These are phyloP conservation scores for Neoniphon sammara DNA, from an alignment of 2,797 vertebrate species.

Conservation along the genomic window DNA sequence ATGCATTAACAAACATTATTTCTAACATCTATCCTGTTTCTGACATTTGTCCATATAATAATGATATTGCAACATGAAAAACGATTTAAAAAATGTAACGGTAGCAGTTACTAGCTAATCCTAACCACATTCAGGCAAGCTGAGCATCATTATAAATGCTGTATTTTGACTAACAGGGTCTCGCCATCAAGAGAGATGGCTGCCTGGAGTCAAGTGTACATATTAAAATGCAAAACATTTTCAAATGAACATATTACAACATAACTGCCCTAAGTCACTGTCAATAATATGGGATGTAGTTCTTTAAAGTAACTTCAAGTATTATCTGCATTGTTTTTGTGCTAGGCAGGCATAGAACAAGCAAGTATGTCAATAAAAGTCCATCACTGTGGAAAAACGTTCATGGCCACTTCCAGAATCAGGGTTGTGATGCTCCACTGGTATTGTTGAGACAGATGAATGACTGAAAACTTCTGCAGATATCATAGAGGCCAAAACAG, in stretches of 20 bases:
- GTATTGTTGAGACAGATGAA: not conserved
- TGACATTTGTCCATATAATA: not conserved
- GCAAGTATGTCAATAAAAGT: conserved; percentile 43
- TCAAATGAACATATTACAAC: conserved; percentile 3
- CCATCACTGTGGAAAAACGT: conserved; percentile 22
- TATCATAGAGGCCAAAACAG: conserved; percentile 14
- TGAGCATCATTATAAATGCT: conserved; percentile 5
- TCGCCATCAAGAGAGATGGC: not conserved
- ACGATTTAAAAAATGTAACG: not conserved
- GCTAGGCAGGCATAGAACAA: conserved; percentile 28
- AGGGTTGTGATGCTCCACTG: conserved; percentile 3
- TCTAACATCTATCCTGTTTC: not conserved
- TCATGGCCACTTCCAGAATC: conserved; percentile 23
- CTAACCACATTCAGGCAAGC: conserved; percentile 8
- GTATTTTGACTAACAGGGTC: not conserved
- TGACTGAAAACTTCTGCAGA: conserved; percentile 18
- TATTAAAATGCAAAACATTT: not conserved
- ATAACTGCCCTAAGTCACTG: conserved; percentile 21
- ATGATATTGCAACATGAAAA: not conserved
- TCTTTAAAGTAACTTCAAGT: conserved; percentile 67
- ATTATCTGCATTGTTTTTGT: conserved; percentile 52
- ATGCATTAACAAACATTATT: conserved; percentile 6
- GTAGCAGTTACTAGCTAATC: conserved; percentile 3
- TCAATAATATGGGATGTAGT: conserved; percentile 3
- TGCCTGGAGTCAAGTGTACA: conserved; percentile 1